These are phyloP conservation scores for Hestina assimilis DNA, from an alignment of 1,140 invertebrate species.

Conservation along the genomic window DNA sequence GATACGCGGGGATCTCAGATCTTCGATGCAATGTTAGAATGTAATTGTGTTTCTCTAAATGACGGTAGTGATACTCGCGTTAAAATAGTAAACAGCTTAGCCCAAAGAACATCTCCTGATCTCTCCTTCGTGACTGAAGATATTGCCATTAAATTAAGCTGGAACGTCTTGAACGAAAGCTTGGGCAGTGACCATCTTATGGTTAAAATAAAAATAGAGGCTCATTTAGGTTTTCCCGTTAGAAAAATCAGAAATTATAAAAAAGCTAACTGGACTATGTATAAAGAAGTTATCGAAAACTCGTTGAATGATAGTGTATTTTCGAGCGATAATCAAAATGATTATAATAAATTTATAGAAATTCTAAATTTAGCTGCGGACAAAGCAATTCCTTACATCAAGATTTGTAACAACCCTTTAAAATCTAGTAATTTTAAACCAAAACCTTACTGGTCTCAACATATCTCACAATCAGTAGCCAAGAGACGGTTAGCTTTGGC, in stretches of 20 bases:
- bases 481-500: conserved; percentile 22
- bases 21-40: neutral
- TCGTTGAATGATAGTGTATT: neutral
- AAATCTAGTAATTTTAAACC: conserved; percentile 18
- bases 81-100: neutral
- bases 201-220: conserved; percentile 14
- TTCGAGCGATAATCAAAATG: neutral
- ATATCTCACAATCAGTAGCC: conserved; percentile 24
- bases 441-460: conserved; percentile 26
- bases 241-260: neutral
- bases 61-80: neutral
- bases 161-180: too few species aligned
- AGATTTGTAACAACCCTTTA: conserved; percentile 15
- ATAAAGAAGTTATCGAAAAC: neutral
- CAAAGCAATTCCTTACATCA: conserved; percentile 20
- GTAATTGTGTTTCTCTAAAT: neutral
- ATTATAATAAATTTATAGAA: too few species aligned
- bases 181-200: too few species aligned
- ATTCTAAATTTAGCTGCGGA: too few species aligned
- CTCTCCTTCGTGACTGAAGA: conserved; percentile 4
- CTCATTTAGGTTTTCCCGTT: neutral
- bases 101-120: conserved; percentile 20
- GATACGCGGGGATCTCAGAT: conserved; percentile 2
- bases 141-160: neutral
- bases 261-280: neutral